Percentiles rank a stretch among this genome's conserved stretches.
Conservation (phyloP, 2,113 vertebrate genomes). For the Sebastes schlegelii region DNA sequence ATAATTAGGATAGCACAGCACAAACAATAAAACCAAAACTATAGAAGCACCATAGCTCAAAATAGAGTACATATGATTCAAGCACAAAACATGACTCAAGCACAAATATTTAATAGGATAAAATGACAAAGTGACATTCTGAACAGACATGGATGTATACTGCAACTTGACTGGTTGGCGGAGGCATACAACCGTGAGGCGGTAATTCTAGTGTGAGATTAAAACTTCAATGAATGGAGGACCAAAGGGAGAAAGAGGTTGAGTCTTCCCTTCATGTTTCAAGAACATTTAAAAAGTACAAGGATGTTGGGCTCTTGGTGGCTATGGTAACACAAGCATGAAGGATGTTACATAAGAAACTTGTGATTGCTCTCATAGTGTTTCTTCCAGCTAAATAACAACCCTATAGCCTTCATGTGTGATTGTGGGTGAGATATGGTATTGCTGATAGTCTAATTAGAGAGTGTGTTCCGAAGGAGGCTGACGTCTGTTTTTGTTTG, state of each 20-base stretch:
- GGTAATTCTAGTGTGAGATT: not conserved
- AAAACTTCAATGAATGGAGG: not conserved
- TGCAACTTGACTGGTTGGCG: no score
- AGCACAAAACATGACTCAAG: no score
- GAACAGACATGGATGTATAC: no score
- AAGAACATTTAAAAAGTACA: not conserved
- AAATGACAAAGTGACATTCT: no score
- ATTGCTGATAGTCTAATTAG: constrained; percentile 12
- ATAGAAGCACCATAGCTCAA: no score
- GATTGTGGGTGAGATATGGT: not conserved
- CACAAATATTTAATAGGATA: no score
- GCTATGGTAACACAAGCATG: constrained; percentile 42
- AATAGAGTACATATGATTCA: no score
- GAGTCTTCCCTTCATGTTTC: constrained; percentile 12
- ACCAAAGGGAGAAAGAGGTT: not conserved
- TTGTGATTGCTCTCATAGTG: constrained; percentile 19
- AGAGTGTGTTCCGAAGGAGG: not conserved
- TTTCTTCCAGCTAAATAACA: not conserved
- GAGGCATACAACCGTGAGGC: no score
- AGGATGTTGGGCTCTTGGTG: constrained; percentile 24
- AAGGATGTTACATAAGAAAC: not conserved
- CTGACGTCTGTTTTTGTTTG: constrained; percentile 26
- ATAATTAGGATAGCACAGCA: no score
- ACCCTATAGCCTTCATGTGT: not conserved
- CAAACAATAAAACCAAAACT: no score